Conservation (phyloP, 2,888 invertebrate genomes). For the Nomada fabriciana region DNA sequence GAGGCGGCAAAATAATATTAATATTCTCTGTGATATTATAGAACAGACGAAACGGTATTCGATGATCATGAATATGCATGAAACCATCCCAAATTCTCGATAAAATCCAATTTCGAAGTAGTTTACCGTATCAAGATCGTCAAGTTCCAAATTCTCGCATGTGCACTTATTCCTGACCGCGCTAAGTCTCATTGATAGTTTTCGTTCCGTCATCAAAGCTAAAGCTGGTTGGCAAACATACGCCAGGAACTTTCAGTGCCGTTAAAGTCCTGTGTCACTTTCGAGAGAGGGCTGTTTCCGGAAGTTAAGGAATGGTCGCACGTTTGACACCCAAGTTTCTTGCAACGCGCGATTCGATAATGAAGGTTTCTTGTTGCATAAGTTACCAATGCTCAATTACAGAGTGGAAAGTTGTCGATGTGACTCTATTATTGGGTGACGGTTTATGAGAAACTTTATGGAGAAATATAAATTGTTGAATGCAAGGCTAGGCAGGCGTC, state of each 20-base stretch:
- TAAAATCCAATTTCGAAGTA: constrained; percentile 9
- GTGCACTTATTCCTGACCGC: constrained; percentile 28
- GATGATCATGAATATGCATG: constrained; percentile 31
- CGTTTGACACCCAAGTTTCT: constrained; percentile 11
- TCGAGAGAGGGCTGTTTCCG: background rate
- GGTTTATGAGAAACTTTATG: background rate
- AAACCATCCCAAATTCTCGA: constrained; percentile 42
- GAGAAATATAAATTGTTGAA: too few relatives aligned
- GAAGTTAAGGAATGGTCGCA: constrained; percentile 28
- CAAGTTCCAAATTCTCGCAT: constrained; percentile 34
- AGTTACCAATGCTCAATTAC: background rate
- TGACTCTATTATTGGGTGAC: background rate
- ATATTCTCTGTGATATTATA: background rate
- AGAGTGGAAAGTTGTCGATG: background rate
- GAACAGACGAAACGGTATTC: background rate
- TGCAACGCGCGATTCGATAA: constrained; percentile 9
- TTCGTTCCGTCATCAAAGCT: constrained; percentile 52
- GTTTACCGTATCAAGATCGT: background rate
- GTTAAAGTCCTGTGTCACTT: background rate
- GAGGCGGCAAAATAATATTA: background rate
- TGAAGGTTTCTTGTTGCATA: background rate
- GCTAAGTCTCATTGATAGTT: constrained; percentile 62
- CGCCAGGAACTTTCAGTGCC: constrained; percentile 33
- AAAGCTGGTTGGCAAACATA: constrained; percentile 59
- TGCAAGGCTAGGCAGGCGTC: too few relatives aligned